Evolutionary conservation across 2,113 vertebrate species (phyloP).

Genomic region (Archilochus colubris): DNA sequence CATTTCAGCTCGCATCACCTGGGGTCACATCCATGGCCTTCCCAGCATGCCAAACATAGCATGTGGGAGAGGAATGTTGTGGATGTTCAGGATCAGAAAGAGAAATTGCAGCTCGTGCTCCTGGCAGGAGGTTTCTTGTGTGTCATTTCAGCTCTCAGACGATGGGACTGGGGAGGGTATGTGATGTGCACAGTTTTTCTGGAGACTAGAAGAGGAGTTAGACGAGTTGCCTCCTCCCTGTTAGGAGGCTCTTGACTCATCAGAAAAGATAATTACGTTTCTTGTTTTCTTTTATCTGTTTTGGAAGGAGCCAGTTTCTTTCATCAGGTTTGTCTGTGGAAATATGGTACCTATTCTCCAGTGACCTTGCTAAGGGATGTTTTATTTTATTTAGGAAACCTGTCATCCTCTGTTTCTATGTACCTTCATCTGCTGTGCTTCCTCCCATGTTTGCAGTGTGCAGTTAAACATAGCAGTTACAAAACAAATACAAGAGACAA

Average conservation of each 20-base stretch:
- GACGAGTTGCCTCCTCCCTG: not conserved
- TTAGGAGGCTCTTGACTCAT: not conserved
- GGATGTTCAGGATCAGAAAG: not conserved
- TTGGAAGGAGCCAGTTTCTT: not conserved
- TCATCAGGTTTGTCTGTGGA: not conserved
- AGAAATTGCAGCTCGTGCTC: not conserved
- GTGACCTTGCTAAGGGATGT: not conserved
- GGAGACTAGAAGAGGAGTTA: not conserved
- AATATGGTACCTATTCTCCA: not conserved
- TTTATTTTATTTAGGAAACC: not conserved
- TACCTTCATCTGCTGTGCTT: not conserved
- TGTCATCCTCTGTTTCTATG: not conserved
- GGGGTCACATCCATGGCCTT: not conserved
- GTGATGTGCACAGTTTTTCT: not conserved
- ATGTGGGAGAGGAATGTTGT: not conserved
- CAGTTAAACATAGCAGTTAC: not conserved
- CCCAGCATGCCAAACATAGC: fast-evolving
- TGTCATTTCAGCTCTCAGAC: not conserved
- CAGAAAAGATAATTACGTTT: not conserved
- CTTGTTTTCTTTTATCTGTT: not conserved
- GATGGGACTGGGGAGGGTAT: not conserved
- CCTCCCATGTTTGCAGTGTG: not conserved
- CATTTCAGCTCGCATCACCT: not conserved
- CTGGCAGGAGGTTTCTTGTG: not conserved
- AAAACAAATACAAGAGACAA: not conserved